Base-by-base conservation (phyloP, 2,888 invertebrate species). In the Thereva nobilitata region DNA sequence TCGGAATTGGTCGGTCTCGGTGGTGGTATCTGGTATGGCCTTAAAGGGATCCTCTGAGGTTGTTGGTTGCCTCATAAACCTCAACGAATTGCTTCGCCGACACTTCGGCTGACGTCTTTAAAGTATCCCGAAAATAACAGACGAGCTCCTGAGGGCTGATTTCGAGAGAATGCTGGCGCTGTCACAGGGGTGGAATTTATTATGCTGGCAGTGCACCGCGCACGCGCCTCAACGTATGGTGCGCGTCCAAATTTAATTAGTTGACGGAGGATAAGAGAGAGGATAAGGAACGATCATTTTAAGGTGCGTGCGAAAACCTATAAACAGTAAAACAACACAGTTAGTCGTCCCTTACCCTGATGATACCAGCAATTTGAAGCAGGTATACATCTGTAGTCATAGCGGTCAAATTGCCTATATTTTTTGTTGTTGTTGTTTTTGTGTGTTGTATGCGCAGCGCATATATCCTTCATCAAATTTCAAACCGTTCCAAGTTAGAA, bases 171-270 rank as follows among this genome's bases (percentile, higher is more conserved):
- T 59, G 59, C 59, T 38, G 59, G 53, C 35, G 38, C 54, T 64
- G 54, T 55, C 54, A 47, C 38, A 45, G 54, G 64, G 64, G 64
- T 64, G 64, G 59, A 64, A 65, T 65, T 65, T 56, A 65, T 56
- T 55, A 56, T 42, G 12, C 4, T 53, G 38, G 35, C 23, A 64
- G 54, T 44, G 50, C 7, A 49, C 40, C 61, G 61, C 56, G 54
- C 64, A 66, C 66, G 66, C 55, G 66, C 57, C 66, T 37, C 23
- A 37, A 23, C 66, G 56, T 66, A 57, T 57, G 66, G 56, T 65
- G 57, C 50, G 50, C 23, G 50, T 57, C 50, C 57, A 57, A 66
- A 66, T 57, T 57, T 66, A 56, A 66, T 66, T 66, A 66, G 49
- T 12, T 10, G n/a, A 44, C 4, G 44, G n/a, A 55, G 12, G 45